phyloP scores from a whole-genome alignment of 2,113 vertebrate species.

The Nothobranchius kuhntae region DNA sequence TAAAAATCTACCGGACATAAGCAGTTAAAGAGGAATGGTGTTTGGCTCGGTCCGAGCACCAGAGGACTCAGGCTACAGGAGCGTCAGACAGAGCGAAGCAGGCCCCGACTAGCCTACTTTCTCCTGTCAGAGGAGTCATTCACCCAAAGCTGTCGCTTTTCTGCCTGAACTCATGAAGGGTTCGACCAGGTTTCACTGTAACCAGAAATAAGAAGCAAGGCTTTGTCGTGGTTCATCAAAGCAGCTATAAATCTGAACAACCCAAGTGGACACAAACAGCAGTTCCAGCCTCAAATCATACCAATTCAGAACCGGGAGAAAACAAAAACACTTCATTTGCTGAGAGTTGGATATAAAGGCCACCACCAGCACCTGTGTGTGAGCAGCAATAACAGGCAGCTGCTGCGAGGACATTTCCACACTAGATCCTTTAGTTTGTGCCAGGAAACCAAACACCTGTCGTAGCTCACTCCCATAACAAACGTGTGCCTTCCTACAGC shows the following conservation, averaged over 20 bases:
- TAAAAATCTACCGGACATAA: constrained; percentile 20
- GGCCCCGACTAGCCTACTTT: constrained; percentile 8
- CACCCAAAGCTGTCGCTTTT: constrained; percentile 6
- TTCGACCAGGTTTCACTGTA: constrained; percentile 1
- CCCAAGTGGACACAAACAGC: not conserved
- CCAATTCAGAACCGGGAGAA: not conserved
- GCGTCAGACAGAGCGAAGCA: constrained; percentile 23
- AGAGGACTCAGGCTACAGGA: constrained; percentile 22
- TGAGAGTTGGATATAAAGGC: no score
- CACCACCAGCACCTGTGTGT: no score
- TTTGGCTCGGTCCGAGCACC: constrained; percentile 2
- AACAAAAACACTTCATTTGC: no score
- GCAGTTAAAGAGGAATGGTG: constrained; percentile 10
- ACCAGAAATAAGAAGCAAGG: not conserved
- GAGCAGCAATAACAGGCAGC: no score
- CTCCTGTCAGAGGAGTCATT: constrained; percentile 17
- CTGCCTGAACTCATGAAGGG: not conserved
- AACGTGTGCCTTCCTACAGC: not conserved
- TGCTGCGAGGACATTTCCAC: no score
- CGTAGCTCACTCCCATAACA: no score
- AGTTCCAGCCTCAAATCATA: not conserved
- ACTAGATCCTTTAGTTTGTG: no score
- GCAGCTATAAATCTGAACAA: constrained; percentile 13
- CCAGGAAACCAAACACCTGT: no score
- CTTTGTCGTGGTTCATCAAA: constrained; percentile 1